These are phyloP conservation scores for Clostera curtula DNA, from an alignment of 2,888 invertebrate genomes.

Conservation along the genomic window DNA sequence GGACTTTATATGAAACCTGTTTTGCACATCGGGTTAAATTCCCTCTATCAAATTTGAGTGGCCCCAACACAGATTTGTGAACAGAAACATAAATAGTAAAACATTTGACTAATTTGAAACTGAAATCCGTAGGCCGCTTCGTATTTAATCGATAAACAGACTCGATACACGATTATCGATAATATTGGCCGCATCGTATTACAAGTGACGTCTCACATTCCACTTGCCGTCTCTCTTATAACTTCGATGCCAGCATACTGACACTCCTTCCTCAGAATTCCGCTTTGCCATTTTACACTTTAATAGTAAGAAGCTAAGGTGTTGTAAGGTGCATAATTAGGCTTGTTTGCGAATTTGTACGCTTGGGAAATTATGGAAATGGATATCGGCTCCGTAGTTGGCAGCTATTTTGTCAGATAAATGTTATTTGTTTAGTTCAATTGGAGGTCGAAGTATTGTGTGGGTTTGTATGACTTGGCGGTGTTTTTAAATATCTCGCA, in stretches of 20 bases:
- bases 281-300: conserved; percentile 5
- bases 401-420: conserved; percentile 46
- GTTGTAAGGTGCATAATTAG: conserved; percentile 3
- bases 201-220: conserved; percentile 35
- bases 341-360: conserved; percentile 21
- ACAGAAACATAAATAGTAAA: too few relatives aligned
- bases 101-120: too few relatives aligned
- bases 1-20: too few relatives aligned
- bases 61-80: too few relatives aligned
- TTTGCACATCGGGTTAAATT: too few relatives aligned
- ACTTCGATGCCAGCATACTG: conserved; percentile 12
- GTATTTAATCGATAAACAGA: conserved; percentile 16
- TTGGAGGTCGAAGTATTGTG: conserved; percentile 17
- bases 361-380: conserved; percentile 48
- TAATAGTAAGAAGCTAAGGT: not conserved
- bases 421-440: conserved; percentile 39
- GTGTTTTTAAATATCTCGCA: not conserved
- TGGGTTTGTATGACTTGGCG: not conserved
- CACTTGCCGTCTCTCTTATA: conserved; percentile 27
- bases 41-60: too few relatives aligned
- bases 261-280: conserved; percentile 1
- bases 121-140: conserved; percentile 8
- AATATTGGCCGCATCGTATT: conserved; percentile 28
- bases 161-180: conserved; percentile 27
- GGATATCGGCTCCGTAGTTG: conserved; percentile 35